Base-by-base conservation (phyloP, 2,888 invertebrate genomes). In the Pheosia gnoma region DNA sequence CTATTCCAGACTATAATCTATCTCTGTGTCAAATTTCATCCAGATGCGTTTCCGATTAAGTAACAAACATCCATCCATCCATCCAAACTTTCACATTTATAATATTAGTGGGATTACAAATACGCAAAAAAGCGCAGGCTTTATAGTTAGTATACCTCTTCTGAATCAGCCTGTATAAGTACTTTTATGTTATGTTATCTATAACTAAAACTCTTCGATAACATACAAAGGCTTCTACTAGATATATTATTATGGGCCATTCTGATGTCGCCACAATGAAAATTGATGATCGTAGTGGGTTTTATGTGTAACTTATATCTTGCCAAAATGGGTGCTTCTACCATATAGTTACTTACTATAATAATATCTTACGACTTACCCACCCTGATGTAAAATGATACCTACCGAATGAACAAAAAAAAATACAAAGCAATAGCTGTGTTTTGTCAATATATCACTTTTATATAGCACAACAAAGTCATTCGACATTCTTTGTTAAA, bases 251-350 rank as follows among this genome's bases (percentile, higher is more conserved):
- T 66, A 68, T 60, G 63, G 68, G 63, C 63, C 59, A 72, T 72
- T 72, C 61, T 59, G 51, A 41, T 67, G 51, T 59, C 25, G 54
- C 57, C 59, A 64, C 62, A 62, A 72, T 66, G 60, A 58, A 68
- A 62, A 72, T 72, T 65, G 60, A 72, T 71, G 51, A 55, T 51
- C 4, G 25, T 56, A 36, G 47, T 49, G 38, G 47, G 13, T 68
- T 71, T 71, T 62, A 67, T 71, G 60, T 43, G 61, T 53, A 41
- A 10, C 60, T 54, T 69, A 63, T 60, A 70, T 70, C 65, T 63
- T 62, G 38, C 5, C 52, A 47, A 59, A 61, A 4, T 36, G 62
- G 52, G 60, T 57, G 57, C 57, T 53, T 59, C 51, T 38, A 41
- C 10, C 52, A 47, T 25, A 53, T 45, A 59, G 49, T 49, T 11